These are phyloP conservation scores for Petrocephalus sullivani DNA, from an alignment of 2,797 vertebrate species.

Conservation along the genomic window DNA sequence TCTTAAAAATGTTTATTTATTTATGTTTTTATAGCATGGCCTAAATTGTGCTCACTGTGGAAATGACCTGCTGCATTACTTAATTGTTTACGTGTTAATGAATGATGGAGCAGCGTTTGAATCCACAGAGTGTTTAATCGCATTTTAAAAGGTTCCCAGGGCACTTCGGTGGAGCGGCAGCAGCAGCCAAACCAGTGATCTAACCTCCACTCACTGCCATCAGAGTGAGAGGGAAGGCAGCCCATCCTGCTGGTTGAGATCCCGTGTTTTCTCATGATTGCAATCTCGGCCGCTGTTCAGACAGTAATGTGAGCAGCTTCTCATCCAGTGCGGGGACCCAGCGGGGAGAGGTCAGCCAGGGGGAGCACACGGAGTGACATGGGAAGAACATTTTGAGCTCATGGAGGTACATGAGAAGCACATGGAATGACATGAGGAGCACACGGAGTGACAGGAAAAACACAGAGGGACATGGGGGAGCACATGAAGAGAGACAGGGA, in stretches of 20 bases:
- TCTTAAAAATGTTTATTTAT: constrained; percentile 32
- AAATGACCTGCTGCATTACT: constrained; percentile 25
- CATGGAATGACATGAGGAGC: neutral
- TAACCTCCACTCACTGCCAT: constrained; percentile 24
- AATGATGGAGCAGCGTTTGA: constrained; percentile 31
- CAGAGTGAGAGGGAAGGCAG: neutral
- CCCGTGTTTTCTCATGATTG: constrained; percentile 24
- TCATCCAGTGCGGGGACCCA: neutral
- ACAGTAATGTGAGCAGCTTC: neutral
- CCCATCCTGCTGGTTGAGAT: constrained; percentile 7
- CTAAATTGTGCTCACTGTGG: constrained; percentile 20
- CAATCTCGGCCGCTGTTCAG: neutral
- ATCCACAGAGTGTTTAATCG: constrained; percentile 29
- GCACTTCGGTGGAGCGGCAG: constrained; percentile 22
- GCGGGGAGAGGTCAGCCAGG: neutral
- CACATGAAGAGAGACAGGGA: neutral
- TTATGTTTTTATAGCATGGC: constrained; percentile 30
- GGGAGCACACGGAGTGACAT: neutral
- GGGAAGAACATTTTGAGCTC: neutral
- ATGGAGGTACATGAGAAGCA: neutral
- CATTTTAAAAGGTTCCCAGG: constrained; percentile 31
- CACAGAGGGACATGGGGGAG: no score
- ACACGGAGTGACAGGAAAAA: no score
- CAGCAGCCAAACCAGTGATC: constrained; percentile 35
- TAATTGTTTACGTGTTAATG: constrained; percentile 36